Conservation (phyloP, 2,888 invertebrate species). For the Habrosyne pyritoides region DNA sequence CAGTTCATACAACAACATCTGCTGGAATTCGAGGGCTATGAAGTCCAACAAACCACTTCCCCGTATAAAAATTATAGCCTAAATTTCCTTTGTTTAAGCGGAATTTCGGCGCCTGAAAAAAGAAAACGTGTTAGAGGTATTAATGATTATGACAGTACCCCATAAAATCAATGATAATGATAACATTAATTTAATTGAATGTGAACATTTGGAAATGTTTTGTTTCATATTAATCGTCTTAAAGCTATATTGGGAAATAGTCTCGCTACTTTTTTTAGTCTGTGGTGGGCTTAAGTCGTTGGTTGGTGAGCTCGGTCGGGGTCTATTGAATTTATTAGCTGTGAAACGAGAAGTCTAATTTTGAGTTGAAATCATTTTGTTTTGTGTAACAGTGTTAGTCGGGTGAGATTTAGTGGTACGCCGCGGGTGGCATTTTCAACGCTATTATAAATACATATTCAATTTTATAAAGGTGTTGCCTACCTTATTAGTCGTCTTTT, state of each 20-base stretch:
- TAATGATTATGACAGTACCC: too few relatives aligned
- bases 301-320: slow-evolving; percentile 47
- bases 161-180: too few relatives aligned
- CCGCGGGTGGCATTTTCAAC: slow-evolving; percentile 44
- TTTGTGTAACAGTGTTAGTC: slow-evolving; percentile 40
- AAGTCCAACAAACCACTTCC: too few relatives aligned
- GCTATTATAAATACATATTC: slow-evolving; percentile 7
- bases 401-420: slow-evolving; percentile 34
- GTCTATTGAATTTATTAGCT: slow-evolving; percentile 64
- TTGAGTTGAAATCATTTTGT: slow-evolving; percentile 53
- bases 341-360: slow-evolving; percentile 70
- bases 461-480: not conserved
- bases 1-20: too few relatives aligned
- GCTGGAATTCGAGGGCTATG: too few relatives aligned
- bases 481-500: too few relatives aligned
- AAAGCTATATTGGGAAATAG: slow-evolving; percentile 21
- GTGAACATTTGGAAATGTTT: not conserved
- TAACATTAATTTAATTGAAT: too few relatives aligned
- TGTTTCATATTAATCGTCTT: too few relatives aligned
- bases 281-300: slow-evolving; percentile 36
- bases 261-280: slow-evolving; percentile 22
- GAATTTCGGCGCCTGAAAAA: too few relatives aligned
- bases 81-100: too few relatives aligned
- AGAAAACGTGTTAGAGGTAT: too few relatives aligned
- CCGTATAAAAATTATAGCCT: too few relatives aligned